phyloP scores from a whole-genome alignment of 1,140 invertebrate genomes.

The Bombus terrestris region DNA sequence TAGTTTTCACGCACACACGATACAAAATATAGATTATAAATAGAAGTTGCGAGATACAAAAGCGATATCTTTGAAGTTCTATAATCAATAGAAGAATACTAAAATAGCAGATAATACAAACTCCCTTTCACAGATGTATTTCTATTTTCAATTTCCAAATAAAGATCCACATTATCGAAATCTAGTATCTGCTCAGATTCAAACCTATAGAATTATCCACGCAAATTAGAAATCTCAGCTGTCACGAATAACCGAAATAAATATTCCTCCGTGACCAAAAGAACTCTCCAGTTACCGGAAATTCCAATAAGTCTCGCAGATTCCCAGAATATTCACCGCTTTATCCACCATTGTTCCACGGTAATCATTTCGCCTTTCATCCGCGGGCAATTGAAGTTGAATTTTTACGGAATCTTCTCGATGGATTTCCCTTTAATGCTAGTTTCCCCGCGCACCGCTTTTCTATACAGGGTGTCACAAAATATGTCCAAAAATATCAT shows the following conservation, averaged over 20 bases:
- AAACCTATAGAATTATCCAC: background rate
- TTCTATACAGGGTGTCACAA: no score
- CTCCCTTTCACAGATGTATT: background rate
- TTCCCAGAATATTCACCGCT: background rate
- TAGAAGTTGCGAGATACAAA: no score
- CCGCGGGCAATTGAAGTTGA: background rate
- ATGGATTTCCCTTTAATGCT: background rate
- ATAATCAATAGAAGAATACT: background rate
- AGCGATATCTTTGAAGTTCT: background rate
- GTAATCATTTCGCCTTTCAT: background rate
- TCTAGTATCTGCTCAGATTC: no score
- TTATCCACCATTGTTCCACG: background rate
- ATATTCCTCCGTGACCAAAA: background rate
- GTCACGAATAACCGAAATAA: background rate
- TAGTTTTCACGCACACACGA: no score
- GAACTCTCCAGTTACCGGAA: background rate
- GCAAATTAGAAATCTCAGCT: background rate
- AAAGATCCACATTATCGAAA: background rate
- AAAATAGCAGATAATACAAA: background rate
- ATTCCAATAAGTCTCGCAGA: background rate
- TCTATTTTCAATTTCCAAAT: background rate
- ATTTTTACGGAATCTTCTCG: slow-evolving; percentile 28
- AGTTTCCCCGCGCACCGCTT: no score
- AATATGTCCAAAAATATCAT: no score
- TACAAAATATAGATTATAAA: no score